Percentiles rank a stretch among this genome's conserved stretches.
Evolutionary conservation across 2,888 invertebrate genomes (phyloP).

Genomic region (Archaeoteleia sp.): DNA sequence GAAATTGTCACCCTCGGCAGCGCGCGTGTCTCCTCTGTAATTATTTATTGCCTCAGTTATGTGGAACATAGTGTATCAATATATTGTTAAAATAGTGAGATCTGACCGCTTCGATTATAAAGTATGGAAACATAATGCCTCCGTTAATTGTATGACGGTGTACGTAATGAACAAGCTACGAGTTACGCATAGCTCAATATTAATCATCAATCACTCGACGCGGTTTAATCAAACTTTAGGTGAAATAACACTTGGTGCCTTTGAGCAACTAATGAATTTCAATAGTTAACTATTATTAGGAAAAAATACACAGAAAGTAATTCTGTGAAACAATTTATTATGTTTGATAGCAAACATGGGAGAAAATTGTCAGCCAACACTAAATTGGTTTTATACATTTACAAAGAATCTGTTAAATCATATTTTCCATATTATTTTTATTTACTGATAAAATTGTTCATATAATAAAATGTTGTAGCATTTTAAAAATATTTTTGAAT

Average conservation of each 20-base stretch:
- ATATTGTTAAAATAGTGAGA: slow-evolving; percentile 45
- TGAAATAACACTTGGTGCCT: no score
- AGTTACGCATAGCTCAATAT: slow-evolving; percentile 25
- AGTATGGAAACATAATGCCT: slow-evolving; percentile 41
- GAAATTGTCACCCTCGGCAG: slow-evolving; percentile 22
- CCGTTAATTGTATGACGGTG: slow-evolving; percentile 37
- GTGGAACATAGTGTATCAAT: slow-evolving; percentile 27
- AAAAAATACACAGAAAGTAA: not conserved
- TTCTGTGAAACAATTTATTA: no score
- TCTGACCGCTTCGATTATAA: slow-evolving; percentile 33
- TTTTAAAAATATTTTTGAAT: no score
- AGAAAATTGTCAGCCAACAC: no score
- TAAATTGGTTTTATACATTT: no score
- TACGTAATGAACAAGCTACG: slow-evolving; percentile 24
- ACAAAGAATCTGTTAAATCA: no score
- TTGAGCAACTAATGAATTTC: no score
- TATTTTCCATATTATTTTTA: no score
- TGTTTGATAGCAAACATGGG: no score
- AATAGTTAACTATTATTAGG: no score
- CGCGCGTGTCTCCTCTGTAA: slow-evolving; percentile 24
- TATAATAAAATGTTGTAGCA: no score
- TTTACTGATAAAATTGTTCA: no score
- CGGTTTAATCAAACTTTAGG: not conserved
- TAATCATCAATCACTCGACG: slow-evolving; percentile 37
- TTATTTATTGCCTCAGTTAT: slow-evolving; percentile 49